phyloP scores from a whole-genome alignment of 2,797 vertebrate genomes.

The Malurus splendens region DNA sequence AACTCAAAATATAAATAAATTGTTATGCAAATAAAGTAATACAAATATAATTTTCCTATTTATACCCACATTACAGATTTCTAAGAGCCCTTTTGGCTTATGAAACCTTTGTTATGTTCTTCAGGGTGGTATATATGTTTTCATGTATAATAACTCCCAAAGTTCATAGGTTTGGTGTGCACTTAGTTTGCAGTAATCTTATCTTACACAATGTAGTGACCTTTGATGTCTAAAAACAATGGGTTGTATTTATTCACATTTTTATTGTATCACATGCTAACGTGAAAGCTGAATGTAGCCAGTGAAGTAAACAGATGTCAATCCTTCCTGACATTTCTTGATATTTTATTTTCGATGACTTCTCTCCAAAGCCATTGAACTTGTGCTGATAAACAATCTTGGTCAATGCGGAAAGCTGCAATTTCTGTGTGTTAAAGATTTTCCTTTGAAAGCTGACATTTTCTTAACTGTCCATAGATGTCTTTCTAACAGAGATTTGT shows the following conservation, averaged over 20 bases:
- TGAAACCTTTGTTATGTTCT: neutral
- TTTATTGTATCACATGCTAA: neutral
- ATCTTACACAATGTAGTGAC: neutral
- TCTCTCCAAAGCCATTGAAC: neutral
- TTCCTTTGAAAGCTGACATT: neutral
- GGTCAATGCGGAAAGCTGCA: neutral
- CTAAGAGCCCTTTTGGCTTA: neutral
- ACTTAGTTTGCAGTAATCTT: neutral
- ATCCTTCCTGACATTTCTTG: neutral
- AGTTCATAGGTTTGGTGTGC: neutral
- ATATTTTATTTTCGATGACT: neutral
- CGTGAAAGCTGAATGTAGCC: neutral
- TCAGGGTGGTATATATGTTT: neutral
- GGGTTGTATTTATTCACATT: neutral
- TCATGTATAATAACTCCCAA: neutral
- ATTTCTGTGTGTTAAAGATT: neutral
- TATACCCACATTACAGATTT: neutral
- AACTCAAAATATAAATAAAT: neutral
- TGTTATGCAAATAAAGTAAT: neutral
- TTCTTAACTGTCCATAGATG: neutral
- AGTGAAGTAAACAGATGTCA: neutral
- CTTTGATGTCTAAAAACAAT: neutral
- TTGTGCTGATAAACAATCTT: neutral
- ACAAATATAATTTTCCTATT: neutral
- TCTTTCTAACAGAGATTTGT: neutral